A percentile compares a stretch with the other conserved stretches of the same genome.
Conservation (phyloP, 2,113 vertebrate species). For the Hydrochoerus hydrochaeris region DNA sequence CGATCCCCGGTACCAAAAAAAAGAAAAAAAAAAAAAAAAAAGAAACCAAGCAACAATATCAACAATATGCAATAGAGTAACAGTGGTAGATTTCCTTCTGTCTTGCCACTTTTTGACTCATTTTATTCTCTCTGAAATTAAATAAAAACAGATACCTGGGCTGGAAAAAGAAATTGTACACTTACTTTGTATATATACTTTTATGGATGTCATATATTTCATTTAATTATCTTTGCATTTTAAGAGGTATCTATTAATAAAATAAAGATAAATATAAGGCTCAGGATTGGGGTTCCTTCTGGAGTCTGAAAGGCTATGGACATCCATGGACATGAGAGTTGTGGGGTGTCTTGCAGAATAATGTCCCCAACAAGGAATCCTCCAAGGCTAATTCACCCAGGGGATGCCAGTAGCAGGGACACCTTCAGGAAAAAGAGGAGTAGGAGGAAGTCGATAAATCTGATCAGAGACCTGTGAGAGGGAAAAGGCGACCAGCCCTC, state of each 20-base stretch:
- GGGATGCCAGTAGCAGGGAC: constrained; percentile 11
- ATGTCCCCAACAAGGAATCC: neutral
- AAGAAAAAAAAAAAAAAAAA: too few species aligned
- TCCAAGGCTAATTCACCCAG: constrained; percentile 28
- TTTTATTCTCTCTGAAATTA: too few species aligned
- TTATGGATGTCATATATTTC: neutral
- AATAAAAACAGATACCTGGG: too few species aligned
- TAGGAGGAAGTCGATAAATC: neutral
- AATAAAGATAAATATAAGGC: neutral
- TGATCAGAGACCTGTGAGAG: neutral
- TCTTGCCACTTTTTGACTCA: too few species aligned
- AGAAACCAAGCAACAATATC: too few species aligned
- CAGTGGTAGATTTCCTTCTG: too few species aligned
- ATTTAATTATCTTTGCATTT: neutral
- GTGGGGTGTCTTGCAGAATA: neutral
- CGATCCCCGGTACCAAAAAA: too few species aligned
- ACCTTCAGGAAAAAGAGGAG: constrained; percentile 23
- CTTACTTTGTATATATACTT: neutral
- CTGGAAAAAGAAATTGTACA: too few species aligned
- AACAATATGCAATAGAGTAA: too few species aligned
- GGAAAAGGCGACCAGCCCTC: accelerated
- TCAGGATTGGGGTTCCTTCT: neutral
- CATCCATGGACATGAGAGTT: accelerated
- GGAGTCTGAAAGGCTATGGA: neutral
- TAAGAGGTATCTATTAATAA: neutral